Evolutionary conservation across 2,888 invertebrate species (phyloP).

Genomic region (Silvanus unidentatus): DNA sequence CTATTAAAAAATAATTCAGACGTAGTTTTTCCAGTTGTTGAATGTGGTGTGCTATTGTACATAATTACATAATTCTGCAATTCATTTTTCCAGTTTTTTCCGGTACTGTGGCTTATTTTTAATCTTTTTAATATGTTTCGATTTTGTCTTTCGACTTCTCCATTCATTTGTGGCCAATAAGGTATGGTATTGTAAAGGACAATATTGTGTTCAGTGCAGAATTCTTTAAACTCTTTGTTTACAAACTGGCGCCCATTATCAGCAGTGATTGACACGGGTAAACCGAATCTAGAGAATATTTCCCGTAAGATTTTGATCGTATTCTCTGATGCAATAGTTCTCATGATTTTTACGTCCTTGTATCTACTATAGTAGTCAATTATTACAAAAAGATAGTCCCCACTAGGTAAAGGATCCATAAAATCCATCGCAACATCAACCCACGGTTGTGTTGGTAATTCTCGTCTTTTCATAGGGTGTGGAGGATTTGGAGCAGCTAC

Average conservation of each 20-base stretch:
- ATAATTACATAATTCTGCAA: slow-evolving; percentile 19
- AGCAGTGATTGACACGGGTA: slow-evolving; percentile 17
- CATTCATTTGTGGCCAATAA: slow-evolving; percentile 25
- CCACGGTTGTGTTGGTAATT: slow-evolving; percentile 13
- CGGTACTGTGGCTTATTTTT: slow-evolving; percentile 10
- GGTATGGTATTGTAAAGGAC: slow-evolving; percentile 11
- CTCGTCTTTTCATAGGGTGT: slow-evolving; percentile 14
- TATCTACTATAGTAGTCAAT: slow-evolving; percentile 16
- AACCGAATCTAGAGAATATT: slow-evolving; percentile 23
- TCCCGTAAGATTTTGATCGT: slow-evolving; percentile 17
- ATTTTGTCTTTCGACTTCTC: slow-evolving; percentile 25
- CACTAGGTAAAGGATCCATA: slow-evolving; percentile 19
- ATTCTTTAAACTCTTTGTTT: slow-evolving; percentile 17
- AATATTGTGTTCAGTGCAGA: slow-evolving; percentile 13
- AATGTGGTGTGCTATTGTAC: slow-evolving; percentile 26
- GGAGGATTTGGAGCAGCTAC: slow-evolving; percentile 13
- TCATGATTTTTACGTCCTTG: slow-evolving; percentile 23
- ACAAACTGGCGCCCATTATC: slow-evolving; percentile 22
- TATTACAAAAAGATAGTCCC: slow-evolving; percentile 14
- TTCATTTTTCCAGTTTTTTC: slow-evolving; percentile 19
- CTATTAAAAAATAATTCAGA: slow-evolving; percentile 21
- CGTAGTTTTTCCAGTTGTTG: slow-evolving; percentile 26
- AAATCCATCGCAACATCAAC: slow-evolving; percentile 22
- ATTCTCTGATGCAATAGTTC: slow-evolving; percentile 11
- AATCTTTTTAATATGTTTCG: slow-evolving; percentile 15